Evolutionary conservation across 2,797 vertebrate genomes (phyloP), one percentile per base, ranked within the genome.

Genomic region (Selene dorsalis): DNA sequence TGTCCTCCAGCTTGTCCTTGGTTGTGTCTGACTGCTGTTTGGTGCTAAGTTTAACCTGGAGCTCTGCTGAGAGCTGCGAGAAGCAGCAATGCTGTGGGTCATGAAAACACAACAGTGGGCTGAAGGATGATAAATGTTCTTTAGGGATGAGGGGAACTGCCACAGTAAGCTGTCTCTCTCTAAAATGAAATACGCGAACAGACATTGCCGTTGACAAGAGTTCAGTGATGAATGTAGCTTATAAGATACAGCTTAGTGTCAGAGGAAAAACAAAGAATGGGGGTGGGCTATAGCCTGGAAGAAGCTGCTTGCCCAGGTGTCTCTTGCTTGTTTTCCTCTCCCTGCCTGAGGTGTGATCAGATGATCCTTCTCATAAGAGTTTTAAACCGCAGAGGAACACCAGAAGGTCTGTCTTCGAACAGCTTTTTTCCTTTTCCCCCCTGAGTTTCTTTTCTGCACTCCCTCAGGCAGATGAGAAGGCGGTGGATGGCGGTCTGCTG

Each of bases 401-500:
- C 53, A 53, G 9, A 0, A n/a, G 26, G 0, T 71, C 32, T 35
- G 17, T 24, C 7, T 24, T 24, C 6, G 35, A 30, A 52, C 3
- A 60, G 26, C 17, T 52, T 41, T 10, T 52, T 20, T 43, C 30
- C 6, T 3, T 6, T 30, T 35, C 4, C 8, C 7, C 53, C 69
- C 39, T 45, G 35, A 74, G 32, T 72, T 59, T 74, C 3, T 57
- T 58, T 53, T 74, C 43, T 77, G 68, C 70, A 63, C 56, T 70
- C 58, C 32, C 52, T 80, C 89, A 96, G 96, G 93, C 92, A 0
- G 86, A 90, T n/a, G 92, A 87, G 82, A 96, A 96, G 86, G 77
- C 90, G 0, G 90, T 88, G 0, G 96, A 96, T 0, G 95, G 95
- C 18, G 94, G 93, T 75, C 89, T 96, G 65, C 75, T 95, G 71